Evolutionary conservation across 2,888 invertebrate genomes (phyloP), one percentile per base, ranked within the genome.

Genomic region (Meandrusa payeni): DNA sequence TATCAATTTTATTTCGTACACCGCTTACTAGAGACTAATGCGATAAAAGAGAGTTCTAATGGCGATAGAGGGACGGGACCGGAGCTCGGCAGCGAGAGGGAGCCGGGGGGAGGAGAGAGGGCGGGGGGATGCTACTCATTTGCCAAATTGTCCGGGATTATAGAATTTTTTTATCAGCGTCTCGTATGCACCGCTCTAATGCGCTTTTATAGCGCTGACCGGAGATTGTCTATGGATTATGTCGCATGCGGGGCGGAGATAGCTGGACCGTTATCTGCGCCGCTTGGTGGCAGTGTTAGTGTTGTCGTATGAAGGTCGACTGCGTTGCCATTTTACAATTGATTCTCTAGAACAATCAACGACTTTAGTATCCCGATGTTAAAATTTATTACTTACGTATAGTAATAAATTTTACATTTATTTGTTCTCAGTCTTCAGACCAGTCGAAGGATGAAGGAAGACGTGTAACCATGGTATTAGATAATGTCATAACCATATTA

Each of bases 91-190:
- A 33, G 50, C 19, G 45, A 38, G 33, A n/a, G 26, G 38, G 53
- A 34, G 28, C 15, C 46, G 40, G 44, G 49, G 37, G 50, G 29
- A 47, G 37, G 41, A 41, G 38, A 15, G 41, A 38, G 39, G 44
- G 28, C 3, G 31, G 17, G 37, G 53, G 42, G 38, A 10, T 43
- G 43, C 47, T 49, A 64, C 64, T 72, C 72, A 69, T 73, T 75
- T 70, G 69, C 68, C 70, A 76, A 79, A 79, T 76, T 67, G 68
- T 66, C 62, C 47, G 50, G 60, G 61, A 64, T 68, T 64, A 66
- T 64, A 64, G 64, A 69, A 57, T 68, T 69, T 65, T n/a, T 68
- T 66, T 62, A 65, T 59, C 51, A 53, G 5, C 22, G 12, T 28
- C 49, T 43, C 43, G 36, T 52, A 52, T 55, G 53, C 46, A 52